phyloP scores from a whole-genome alignment of 2,113 vertebrate species.

The Anseranas semipalmata region DNA sequence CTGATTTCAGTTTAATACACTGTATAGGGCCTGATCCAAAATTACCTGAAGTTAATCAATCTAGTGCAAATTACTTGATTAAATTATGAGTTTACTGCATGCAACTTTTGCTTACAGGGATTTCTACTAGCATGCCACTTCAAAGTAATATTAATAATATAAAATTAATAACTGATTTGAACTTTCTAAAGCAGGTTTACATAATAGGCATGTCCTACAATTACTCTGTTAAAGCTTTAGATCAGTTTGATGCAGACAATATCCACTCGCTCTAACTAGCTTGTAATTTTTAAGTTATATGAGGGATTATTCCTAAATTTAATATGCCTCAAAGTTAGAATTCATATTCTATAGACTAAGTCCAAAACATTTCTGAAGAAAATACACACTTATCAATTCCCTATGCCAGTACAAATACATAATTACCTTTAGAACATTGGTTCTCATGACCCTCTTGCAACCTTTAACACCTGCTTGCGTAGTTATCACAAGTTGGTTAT shows the following conservation, averaged over 20 bases:
- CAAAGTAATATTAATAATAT: not conserved
- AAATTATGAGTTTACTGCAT: not conserved
- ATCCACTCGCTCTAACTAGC: not conserved
- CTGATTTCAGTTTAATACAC: not conserved
- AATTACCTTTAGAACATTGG: slow-evolving; percentile 2
- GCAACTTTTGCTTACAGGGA: not conserved
- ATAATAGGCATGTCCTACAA: not conserved
- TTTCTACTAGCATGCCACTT: not conserved
- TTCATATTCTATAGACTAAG: not conserved
- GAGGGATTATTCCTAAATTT: not conserved
- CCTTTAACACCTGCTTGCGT: slow-evolving; percentile 10
- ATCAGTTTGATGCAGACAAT: not conserved
- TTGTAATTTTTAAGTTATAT: not conserved
- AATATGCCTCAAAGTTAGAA: not conserved
- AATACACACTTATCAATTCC: not conserved
- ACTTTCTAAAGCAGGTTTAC: not conserved
- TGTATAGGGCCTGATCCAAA: not conserved
- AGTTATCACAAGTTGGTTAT: slow-evolving; percentile 3
- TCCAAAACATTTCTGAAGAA: not conserved
- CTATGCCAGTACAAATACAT: not conserved
- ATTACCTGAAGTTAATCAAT: not conserved
- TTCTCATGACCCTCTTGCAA: not conserved
- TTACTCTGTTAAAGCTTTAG: not conserved
- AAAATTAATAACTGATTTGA: not conserved
- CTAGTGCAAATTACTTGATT: slow-evolving; percentile 11